Evolutionary conservation across 2,888 invertebrate genomes (phyloP).

Genomic region (Tinea semifulvella): DNA sequence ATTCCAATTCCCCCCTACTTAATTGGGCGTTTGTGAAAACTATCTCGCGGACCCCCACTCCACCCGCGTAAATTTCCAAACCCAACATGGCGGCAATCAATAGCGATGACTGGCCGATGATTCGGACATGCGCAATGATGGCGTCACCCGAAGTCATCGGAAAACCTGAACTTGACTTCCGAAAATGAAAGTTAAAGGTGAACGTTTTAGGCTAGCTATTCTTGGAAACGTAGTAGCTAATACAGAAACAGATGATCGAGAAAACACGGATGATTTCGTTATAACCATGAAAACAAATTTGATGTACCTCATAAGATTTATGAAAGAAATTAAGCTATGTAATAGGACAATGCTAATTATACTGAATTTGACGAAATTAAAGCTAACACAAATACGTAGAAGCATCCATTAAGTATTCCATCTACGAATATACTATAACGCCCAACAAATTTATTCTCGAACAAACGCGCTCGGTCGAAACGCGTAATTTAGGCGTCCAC

Average conservation of each 20-base stretch:
- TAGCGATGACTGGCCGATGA: conserved; percentile 67
- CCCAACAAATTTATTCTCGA: no score
- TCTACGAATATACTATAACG: no score
- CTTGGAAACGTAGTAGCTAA: conserved; percentile 5
- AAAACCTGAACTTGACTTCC: conserved; percentile 65
- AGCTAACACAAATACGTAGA: no score
- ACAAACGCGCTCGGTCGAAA: no score
- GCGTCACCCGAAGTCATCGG: conserved; percentile 42
- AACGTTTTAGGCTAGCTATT: conserved; percentile 7
- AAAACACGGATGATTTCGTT: neutral
- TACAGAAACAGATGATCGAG: neutral
- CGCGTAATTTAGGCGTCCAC: no score
- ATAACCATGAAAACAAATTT: no score
- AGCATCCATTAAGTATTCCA: no score
- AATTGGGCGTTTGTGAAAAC: conserved; percentile 64
- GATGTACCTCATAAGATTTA: no score
- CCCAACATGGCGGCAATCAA: conserved; percentile 65
- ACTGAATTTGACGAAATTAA: neutral
- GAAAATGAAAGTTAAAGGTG: conserved; percentile 55
- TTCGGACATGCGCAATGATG: conserved; percentile 50
- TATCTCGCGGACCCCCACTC: conserved; percentile 48
- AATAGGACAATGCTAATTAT: neutral
- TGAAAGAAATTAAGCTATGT: neutral
- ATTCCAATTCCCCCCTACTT: conserved; percentile 34
- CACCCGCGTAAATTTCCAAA: conserved; percentile 38